Base-by-base conservation (phyloP, 2,113 vertebrate genomes). In the Corythornis vintsioides region DNA sequence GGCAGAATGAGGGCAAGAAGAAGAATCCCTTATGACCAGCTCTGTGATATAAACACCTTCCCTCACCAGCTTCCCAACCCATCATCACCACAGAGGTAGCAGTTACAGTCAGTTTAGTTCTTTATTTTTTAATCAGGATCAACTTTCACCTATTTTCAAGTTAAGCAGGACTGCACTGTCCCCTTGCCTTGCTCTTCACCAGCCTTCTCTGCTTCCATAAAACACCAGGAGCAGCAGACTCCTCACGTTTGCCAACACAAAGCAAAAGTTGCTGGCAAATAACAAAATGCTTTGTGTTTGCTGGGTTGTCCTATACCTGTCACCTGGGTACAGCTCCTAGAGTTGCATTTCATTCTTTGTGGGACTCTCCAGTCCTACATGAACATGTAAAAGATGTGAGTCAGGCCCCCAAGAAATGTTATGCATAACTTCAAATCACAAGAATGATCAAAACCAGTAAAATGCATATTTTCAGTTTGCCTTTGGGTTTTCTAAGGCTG, bases 401-500 rank as follows among this genome's bases (percentile, higher is more conserved):
- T 94, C 92, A 95, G 64, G 29, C 64, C 79, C 89, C 53, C 42
- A 73, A 73, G 43, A 85, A 73, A 92, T 91, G 64, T 26, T 59
- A 92, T 26, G 90, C 90, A 56, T 86, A 85, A 95, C 88, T 94
- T 85, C 81, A 93, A 93, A 94, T 96, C 89, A 87, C 59, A 69
- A 92, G 86, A 78, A 79, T 93, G 50, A 92, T 93, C 16, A 82
- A 82, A 96, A 90, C 0, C 66, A 89, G 92, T 79, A 79, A 93
- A 95, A 89, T 66, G 74, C 81, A 21, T 94, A 63, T 82, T 93
- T 94, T 90, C 50, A 85, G 13, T 20, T 89, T 87, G 84, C 81
- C 89, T 93, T 85, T 81, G 76, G 76, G 76, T 69, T 93, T 93
- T 87, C 73, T 82, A 40, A 85, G 56, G 50, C 50, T 55, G 6